Evolutionary conservation across 2,113 vertebrate genomes (phyloP), one percentile per base, ranked within the genome.

Genomic region (Tachysurus vachellii): DNA sequence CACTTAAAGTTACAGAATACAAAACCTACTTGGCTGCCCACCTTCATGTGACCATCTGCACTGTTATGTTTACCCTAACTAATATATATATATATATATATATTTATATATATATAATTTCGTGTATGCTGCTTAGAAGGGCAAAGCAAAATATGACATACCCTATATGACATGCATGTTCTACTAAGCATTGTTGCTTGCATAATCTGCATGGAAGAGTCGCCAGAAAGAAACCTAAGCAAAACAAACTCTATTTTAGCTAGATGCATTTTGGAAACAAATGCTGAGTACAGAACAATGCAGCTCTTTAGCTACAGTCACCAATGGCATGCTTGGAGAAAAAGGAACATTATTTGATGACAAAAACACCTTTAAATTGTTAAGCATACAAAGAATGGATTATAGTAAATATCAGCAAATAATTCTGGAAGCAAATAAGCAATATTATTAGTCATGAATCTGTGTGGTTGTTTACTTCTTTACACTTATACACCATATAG

Each of bases 31-130:
- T 17, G 47, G 23, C 71, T 42, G 31, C 17, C 26, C 17, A 53
- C 64, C 44, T 79, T 59, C 36, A 85, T 57, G 23, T 85, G 71
- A 62, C 56, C 71, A 61, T 62, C 71, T 76, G 54, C 56, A 47
- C 83, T 13, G 17, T 26, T 44, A 26, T 50, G 31, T 84, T 84
- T 68, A 84, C 21, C 31, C 19, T 59, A 16, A 36, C 53, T 42
- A 21, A 17, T 9, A 59, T 73, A 57, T 70, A 62, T 57, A 36
- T 36, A 36, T 36, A n/a, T n/a, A n/a, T n/a, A n/a, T n/a, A n/a
- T n/a, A n/a, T n/a, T n/a, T n/a, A n/a, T n/a, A n/a, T n/a, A n/a
- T n/a, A n/a, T n/a, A n/a, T n/a, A n/a, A n/a, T n/a, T n/a, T n/a
- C 13, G 2, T 19, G 17, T 59, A 62, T 23, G 21, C 11, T 66